Evolutionary conservation across 1,140 invertebrate genomes (phyloP).

Genomic region (Calephelis virginiensis): DNA sequence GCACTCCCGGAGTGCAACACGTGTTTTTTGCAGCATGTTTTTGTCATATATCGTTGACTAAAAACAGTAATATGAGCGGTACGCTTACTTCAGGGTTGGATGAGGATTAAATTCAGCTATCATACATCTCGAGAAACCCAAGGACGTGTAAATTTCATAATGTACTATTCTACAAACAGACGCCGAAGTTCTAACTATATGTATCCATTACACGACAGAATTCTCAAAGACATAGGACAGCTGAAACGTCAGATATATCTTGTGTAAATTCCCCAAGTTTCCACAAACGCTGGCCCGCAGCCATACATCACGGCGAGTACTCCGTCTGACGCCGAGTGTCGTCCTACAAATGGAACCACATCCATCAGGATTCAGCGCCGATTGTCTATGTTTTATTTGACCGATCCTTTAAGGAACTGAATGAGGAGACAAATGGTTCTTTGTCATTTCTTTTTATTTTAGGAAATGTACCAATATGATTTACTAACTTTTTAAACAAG

Average conservation of each 20-base stretch:
- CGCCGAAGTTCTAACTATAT: too few relatives aligned
- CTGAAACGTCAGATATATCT: not conserved
- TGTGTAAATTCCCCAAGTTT: constrained; percentile 10
- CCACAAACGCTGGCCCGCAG: constrained; percentile 3
- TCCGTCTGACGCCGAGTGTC: constrained; percentile 3
- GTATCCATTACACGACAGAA: too few relatives aligned
- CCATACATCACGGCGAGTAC: constrained; percentile 5
- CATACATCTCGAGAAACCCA: too few relatives aligned
- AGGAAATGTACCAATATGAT: not conserved
- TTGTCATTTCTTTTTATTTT: not conserved
- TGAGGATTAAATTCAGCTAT: too few relatives aligned
- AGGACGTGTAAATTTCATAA: too few relatives aligned
- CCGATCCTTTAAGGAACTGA: constrained; percentile 11
- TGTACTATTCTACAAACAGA: too few relatives aligned
- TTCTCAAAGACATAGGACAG: not conserved
- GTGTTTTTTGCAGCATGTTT: too few relatives aligned
- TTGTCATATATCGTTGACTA: too few relatives aligned
- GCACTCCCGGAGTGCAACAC: too few relatives aligned
- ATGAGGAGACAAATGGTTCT: constrained; percentile 3
- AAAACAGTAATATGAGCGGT: too few relatives aligned
- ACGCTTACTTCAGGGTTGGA: too few relatives aligned
- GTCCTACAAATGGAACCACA: constrained; percentile 7
- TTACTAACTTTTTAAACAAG: too few relatives aligned
- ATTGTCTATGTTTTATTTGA: constrained; percentile 16
- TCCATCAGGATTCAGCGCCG: constrained; percentile 10